These are phyloP conservation scores for Epistrophella euchroma DNA, from an alignment of 2,888 invertebrate species.

Conservation along the genomic window DNA sequence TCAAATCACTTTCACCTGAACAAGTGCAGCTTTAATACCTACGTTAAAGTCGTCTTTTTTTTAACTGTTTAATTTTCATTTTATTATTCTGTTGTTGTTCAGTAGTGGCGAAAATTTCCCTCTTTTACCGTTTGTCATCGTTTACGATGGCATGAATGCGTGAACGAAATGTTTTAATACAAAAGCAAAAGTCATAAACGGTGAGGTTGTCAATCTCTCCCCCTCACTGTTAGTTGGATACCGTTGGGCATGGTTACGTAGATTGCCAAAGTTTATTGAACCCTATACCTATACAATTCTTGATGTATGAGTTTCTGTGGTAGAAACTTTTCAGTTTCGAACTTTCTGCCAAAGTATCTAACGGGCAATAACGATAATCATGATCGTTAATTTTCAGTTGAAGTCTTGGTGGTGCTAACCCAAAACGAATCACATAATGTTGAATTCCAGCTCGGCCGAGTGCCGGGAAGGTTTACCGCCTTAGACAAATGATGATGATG, in stretches of 20 bases:
- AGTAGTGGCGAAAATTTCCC: conserved; percentile 54
- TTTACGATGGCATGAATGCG: conserved; percentile 43
- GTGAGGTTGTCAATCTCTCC: conserved; percentile 6
- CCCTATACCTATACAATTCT: background rate
- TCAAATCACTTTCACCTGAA: conserved; percentile 74
- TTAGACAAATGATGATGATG: conserved; percentile 39
- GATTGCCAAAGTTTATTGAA: conserved; percentile 57
- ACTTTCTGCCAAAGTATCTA: conserved; percentile 40
- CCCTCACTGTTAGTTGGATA: conserved; percentile 6
- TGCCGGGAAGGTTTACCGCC: background rate
- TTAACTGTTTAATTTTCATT: conserved; percentile 32
- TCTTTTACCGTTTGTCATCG: conserved; percentile 28
- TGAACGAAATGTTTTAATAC: conserved; percentile 57
- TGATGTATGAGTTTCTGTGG: conserved; percentile 1
- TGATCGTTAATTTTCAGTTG: conserved; percentile 18
- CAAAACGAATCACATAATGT: conserved; percentile 53
- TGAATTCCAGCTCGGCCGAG: conserved; percentile 10
- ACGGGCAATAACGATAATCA: conserved; percentile 30
- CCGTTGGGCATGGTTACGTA: conserved; percentile 50
- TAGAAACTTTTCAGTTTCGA: conserved; percentile 34
- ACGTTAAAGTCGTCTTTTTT: conserved; percentile 27
- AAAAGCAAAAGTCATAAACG: conserved; percentile 48
- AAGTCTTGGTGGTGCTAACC: conserved; percentile 14
- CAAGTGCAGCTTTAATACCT: conserved; percentile 61
- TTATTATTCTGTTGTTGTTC: conserved; percentile 47